Evolutionary conservation across 2,113 vertebrate genomes (phyloP).

Genomic region (Bubalus kerabau): DNA sequence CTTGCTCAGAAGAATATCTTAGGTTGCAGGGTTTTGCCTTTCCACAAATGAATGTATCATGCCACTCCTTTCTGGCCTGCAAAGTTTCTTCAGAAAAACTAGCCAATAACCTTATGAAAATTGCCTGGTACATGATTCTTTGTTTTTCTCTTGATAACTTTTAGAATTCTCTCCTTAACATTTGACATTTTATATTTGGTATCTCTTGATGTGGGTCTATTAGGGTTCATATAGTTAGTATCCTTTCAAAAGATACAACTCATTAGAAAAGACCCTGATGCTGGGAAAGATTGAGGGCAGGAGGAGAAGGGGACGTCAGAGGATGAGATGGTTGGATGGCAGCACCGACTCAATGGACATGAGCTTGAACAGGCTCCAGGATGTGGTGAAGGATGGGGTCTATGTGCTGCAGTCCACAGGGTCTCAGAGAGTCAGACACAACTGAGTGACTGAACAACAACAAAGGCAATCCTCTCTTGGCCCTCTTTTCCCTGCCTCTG

Average conservation of each 20-base stretch:
- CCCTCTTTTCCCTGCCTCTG: background rate
- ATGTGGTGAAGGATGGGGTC: background rate
- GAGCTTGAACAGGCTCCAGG: background rate
- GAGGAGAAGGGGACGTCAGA: background rate
- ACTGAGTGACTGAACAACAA: background rate
- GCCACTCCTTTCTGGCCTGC: background rate
- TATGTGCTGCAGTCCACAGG: background rate
- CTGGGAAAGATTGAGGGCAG: background rate
- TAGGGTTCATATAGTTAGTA: background rate
- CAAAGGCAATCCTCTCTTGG: background rate
- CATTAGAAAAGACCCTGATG: background rate
- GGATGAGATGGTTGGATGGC: background rate
- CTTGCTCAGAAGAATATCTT: background rate
- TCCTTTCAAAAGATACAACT: background rate
- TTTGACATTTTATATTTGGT: background rate
- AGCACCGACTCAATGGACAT: background rate
- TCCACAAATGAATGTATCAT: background rate
- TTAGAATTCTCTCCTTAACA: background rate
- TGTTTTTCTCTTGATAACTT: background rate
- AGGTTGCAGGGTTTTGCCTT: background rate
- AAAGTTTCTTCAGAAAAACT: background rate
- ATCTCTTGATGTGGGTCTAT: background rate
- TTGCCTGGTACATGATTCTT: background rate
- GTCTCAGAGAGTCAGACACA: background rate
- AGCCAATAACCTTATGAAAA: background rate